These are phyloP conservation scores for Volucella inanis DNA, from an alignment of 2,888 invertebrate species.

Conservation along the genomic window DNA sequence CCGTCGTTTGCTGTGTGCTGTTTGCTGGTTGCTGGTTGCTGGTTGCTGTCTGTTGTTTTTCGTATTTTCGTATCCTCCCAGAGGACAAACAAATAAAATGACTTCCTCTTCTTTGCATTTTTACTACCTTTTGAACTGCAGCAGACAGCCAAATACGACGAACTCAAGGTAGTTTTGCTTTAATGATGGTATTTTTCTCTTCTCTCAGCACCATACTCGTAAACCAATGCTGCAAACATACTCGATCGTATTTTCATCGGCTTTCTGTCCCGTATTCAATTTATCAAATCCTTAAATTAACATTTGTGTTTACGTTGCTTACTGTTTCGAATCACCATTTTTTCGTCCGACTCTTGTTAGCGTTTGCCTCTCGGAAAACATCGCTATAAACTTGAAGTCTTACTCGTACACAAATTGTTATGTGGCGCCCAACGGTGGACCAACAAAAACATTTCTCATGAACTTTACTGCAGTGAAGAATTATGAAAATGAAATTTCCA, in stretches of 20 bases:
- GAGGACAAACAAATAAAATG: constrained; percentile 61
- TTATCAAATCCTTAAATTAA: constrained; percentile 71
- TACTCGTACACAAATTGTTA: constrained; percentile 47
- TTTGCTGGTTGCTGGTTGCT: no score
- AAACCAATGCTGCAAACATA: constrained; percentile 31
- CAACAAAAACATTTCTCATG: constrained; percentile 63
- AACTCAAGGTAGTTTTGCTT: neutral
- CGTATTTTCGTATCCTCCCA: neutral
- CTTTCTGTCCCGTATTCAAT: constrained; percentile 65
- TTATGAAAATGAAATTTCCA: constrained; percentile 74
- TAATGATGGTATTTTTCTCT: constrained; percentile 7
- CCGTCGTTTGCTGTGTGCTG: neutral
- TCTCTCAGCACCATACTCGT: constrained; percentile 41
- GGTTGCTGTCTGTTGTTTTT: no score
- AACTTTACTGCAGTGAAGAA: constrained; percentile 73
- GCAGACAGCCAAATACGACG: constrained; percentile 23
- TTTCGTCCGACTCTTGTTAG: no score
- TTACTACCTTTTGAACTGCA: constrained; percentile 50
- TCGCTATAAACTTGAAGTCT: neutral
- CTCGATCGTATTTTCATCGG: constrained; percentile 42
- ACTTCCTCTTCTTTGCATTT: constrained; percentile 20
- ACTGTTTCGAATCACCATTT: constrained; percentile 5
- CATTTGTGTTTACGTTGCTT: constrained; percentile 59
- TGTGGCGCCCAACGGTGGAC: constrained; percentile 56
- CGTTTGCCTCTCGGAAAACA: neutral